These are phyloP conservation scores for Cisticola juncidis DNA, from an alignment of 2,113 vertebrate species.

Conservation along the genomic window DNA sequence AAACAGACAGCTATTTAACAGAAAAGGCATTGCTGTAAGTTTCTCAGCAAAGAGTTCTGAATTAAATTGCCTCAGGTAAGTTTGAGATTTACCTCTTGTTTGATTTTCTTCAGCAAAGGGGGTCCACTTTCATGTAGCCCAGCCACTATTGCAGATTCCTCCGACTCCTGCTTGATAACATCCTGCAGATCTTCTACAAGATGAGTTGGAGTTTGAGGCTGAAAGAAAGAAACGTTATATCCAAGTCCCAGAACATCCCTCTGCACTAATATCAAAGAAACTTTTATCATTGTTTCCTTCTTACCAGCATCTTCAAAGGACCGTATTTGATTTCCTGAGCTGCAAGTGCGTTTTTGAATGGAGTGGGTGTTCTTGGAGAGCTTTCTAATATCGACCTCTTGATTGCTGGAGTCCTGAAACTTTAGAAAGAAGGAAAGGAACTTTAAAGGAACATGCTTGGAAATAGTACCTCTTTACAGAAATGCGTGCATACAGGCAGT, in stretches of 20 bases:
- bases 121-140: constrained; percentile 80
- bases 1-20: constrained; percentile 47
- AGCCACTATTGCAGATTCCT: constrained; percentile 85
- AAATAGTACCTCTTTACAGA: neutral
- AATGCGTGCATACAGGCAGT: neutral
- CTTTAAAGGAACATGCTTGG: neutral
- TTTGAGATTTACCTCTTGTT: constrained; percentile 88
- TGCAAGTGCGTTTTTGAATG: constrained; percentile 89
- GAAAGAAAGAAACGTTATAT: constrained; percentile 53
- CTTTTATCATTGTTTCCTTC: constrained; percentile 56
- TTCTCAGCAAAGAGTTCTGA: constrained; percentile 51
- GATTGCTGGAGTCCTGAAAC: constrained; percentile 93
- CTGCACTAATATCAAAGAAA: constrained; percentile 9
- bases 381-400: constrained; percentile 92
- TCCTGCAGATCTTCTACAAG: constrained; percentile 86
- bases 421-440: constrained; percentile 68
- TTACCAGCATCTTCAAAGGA: constrained; percentile 92
- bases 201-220: constrained; percentile 85
- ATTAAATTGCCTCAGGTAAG: constrained; percentile 50
- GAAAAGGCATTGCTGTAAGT: constrained; percentile 37
- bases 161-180: constrained; percentile 93
- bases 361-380: constrained; percentile 91
- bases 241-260: constrained; percentile 34
- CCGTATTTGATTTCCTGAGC: constrained; percentile 93
- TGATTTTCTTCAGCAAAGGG: constrained; percentile 94